Evolutionary conservation across 2,888 invertebrate genomes (phyloP), one percentile per base, ranked within the genome.

Genomic region (Drosophila mulleri): DNA sequence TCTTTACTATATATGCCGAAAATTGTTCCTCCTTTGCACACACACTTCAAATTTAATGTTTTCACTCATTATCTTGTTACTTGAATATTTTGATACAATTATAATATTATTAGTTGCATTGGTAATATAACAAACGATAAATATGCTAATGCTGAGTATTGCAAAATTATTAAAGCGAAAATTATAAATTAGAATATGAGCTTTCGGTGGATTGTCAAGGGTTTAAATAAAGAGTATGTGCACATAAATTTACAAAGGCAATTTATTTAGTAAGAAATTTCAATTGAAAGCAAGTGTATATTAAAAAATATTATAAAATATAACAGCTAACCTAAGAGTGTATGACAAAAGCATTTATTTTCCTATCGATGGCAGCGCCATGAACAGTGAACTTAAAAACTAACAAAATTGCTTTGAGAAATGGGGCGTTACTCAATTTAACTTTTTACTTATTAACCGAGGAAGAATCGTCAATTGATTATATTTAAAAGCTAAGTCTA

Each of bases 401-500:
- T 89, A 86, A 72, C 82, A 84, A 85, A 87, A 76, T 87, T 84
- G 73, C 68, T 89, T 80, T 74, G 74, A 67, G 67, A 57, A 57
- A 57, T 50, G 57, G 57, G 37, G 42, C 60, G 62, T 75, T 72
- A 52, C 57, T 83, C 72, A 72, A 63, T 58, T 67, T 32, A 20
- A 63, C 23, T 58, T 67, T 62, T 62, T 71, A 63, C 76, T 75
- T 73, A 88, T 75, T 54, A 83, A 85, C 88, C 85, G 78, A 88
- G 89, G 89, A 85, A 89, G 89, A 82, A 74, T 84, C 68, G 65
- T 82, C 80, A 50, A 74, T 78, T 82, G 64, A 80, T 78, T 76
- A 80, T 63, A 63, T 83, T 88, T 88, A 85, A 86, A 86, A 86
- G 80, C 88, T 89, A 89, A 82, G 80, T 83, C 88, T 89, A 89